phyloP scores from a whole-genome alignment of 1,140 invertebrate genomes.

The Chionoecetes opilio region DNA sequence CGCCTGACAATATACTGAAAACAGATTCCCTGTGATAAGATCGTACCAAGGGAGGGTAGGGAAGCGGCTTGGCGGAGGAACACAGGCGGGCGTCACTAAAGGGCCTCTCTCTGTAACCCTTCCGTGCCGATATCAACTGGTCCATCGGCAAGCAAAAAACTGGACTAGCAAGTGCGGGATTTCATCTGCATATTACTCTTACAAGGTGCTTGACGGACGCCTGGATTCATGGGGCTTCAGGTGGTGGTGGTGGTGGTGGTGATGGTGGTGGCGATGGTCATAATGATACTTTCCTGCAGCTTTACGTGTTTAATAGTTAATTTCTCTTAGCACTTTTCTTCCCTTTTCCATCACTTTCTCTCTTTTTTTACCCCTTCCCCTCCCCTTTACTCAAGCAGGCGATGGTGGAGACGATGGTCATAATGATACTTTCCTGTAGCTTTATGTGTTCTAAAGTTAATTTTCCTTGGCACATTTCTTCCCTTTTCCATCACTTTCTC shows the following conservation, averaged over 20 bases:
- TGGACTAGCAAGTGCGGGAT: conserved; percentile 61
- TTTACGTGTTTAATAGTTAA: conserved; percentile 1
- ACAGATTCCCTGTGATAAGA: conserved; percentile 25
- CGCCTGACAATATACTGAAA: conserved; percentile 30
- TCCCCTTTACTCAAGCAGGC: neutral
- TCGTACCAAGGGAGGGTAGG: neutral
- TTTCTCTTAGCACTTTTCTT: neutral
- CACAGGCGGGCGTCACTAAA: conserved; percentile 57
- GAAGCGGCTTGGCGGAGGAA: neutral
- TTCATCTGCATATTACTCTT: conserved; percentile 73
- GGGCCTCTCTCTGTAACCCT: conserved; percentile 41
- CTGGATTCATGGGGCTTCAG: conserved; percentile 41
- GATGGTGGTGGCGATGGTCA: conserved; percentile 20
- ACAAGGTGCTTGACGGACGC: conserved; percentile 70
- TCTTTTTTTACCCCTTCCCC: neutral
- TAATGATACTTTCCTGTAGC: neutral
- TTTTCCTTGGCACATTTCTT: neutral
- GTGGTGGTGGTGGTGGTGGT: conserved; percentile 21
- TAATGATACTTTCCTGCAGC: neutral
- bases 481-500: neutral
- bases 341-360: neutral
- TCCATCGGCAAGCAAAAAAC: conserved; percentile 62
- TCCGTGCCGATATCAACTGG: conserved; percentile 58
- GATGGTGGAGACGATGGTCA: conserved; percentile 1
- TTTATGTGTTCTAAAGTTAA: neutral